Evolutionary conservation across 2,888 invertebrate genomes (phyloP), one percentile per base, ranked within the genome.

Genomic region (Netelia melanura): DNA sequence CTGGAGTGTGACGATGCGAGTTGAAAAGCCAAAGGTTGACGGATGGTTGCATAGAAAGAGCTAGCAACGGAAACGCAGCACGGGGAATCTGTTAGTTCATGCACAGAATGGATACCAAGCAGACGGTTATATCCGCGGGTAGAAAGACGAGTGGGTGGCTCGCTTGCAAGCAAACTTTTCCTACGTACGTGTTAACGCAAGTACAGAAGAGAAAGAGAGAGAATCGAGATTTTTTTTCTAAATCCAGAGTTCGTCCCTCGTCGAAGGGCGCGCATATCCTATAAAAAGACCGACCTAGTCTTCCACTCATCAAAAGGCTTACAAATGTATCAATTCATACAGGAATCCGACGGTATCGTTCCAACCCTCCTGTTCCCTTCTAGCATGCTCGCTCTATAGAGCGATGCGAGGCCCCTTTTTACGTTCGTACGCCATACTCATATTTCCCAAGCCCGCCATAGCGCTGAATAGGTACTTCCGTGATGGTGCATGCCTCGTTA

Each of bases 301-400:
- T 71, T 79, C 70, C 70, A 78, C 70, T 71, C 70, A 17, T 17
- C 79, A 43, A 71, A 56, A 56, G 65, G 52, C 54, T 44, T n/a
- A 64, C 30, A 54, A 54, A 72, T 78, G 78, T 70, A 78, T 70
- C 61, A 52, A 71, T 72, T 71, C 71, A 52, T 72, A 79, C 71
- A 62, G 14, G 71, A 70, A 54, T 64, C n/a, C 48, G 14, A 58
- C 23, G 10, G 56, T 23, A 77, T 68, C 56, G 58, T 56, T 68
- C 44, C 77, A 23, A 14, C 25, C 38, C 38, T 38, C 38, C 38
- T 38, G 38, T 6, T 38, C 38, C 38, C 38, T 38, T 21, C 61
- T 21, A 30, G 43, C 9, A 23, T 23, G 14, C 68, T 70, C n/a
- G 52, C 25, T 23, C 25, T 52, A 25, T 25, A 54, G 17, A 25